A percentile compares a stretch with the other conserved stretches of the same genome.
These are phyloP conservation scores for Grapholita molesta DNA, from an alignment of 1,140 invertebrate genomes.

Conservation along the genomic window DNA sequence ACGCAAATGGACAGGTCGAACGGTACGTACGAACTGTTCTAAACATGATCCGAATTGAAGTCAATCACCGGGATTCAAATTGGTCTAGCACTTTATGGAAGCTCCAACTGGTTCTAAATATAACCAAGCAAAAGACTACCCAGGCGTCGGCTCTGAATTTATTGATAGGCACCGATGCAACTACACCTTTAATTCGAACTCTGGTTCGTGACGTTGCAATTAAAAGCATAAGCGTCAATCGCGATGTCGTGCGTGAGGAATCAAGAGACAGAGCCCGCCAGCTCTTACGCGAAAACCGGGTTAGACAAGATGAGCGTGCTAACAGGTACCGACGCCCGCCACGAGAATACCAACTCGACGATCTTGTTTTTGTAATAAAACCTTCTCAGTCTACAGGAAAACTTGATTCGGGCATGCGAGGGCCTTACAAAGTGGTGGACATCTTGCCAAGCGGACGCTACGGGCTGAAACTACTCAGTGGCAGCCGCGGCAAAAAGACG, in stretches of 20 bases:
- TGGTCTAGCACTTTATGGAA: constrained; percentile 22
- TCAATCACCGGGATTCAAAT: constrained; percentile 8
- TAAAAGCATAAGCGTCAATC: background rate
- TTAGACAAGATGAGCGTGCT: constrained; percentile 9
- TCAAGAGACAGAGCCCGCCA: background rate
- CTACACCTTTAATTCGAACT: constrained; percentile 4
- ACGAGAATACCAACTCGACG: constrained; percentile 18
- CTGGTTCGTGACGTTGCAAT: constrained; percentile 5
- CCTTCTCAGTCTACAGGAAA: constrained; percentile 24
- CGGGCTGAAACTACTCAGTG: constrained; percentile 15
- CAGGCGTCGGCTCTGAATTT: background rate
- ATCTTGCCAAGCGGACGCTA: constrained; percentile 21
- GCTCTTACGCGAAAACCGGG: background rate
- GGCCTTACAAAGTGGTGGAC: constrained; percentile 18
- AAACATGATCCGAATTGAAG: constrained; percentile 27
- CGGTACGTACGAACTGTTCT: constrained; percentile 36
- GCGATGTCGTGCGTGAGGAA: background rate
- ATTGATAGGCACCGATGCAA: background rate
- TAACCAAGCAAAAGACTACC: constrained; percentile 19
- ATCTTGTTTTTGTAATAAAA: constrained; percentile 24
- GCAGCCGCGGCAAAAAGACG: constrained; percentile 20
- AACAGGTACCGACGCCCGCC: constrained; percentile 16
- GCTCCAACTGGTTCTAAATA: constrained; percentile 17
- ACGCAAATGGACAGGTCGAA: constrained; percentile 39
- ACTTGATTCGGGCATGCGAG: constrained; percentile 21